Evolutionary conservation across 1,140 invertebrate species (phyloP), one percentile per base, ranked within the genome.

Genomic region (Platorchestia sp.): DNA sequence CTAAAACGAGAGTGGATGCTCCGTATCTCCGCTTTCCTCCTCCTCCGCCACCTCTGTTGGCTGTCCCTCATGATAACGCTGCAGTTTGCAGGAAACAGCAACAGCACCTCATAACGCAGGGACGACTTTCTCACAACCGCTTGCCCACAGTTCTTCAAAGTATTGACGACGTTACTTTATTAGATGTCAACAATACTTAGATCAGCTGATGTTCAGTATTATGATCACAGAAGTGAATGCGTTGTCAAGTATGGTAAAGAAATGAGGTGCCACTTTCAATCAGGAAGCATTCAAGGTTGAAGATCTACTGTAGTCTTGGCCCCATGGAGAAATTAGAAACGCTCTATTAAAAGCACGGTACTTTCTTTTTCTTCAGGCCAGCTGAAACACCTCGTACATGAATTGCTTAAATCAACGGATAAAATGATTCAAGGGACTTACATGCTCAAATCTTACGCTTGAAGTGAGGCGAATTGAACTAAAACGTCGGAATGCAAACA

Each of bases 1-100:
- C 41, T 44, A 89, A 89, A 89, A 89, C 43, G n/a, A 89, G 87
- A n/a, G 36, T 86, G 40, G 86, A 10, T 89, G 41, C 41, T 14
- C 87, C 41, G 6, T 89, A 43, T 89, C 87, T 42, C 43, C 10
- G n/a, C 41, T 42, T 44, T 5, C 87, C 87, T 89, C 87, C 87
- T 89, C 87, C 43, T 44, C 87, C 43, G 87, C 43, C 43, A 42
- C 43, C 87, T 43, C 36, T 36, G 5, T 89, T 44, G 41, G 0
- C 41, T 89, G n/a, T 89, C 87, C n/a, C 87, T 89, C 87, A 41
- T 89, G 87, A 89, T 89, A 89, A 89, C 87, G 87, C 87, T 89
- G 87, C 87, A 42, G 87, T 89, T 41, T 6, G 87, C n/a, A 89
- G 87, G 43, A 89, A 42, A 41, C n/a, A 89, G 87, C 87, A 89